Conservation (phyloP, 2,888 invertebrate species). For the Uloborus plumipes region DNA sequence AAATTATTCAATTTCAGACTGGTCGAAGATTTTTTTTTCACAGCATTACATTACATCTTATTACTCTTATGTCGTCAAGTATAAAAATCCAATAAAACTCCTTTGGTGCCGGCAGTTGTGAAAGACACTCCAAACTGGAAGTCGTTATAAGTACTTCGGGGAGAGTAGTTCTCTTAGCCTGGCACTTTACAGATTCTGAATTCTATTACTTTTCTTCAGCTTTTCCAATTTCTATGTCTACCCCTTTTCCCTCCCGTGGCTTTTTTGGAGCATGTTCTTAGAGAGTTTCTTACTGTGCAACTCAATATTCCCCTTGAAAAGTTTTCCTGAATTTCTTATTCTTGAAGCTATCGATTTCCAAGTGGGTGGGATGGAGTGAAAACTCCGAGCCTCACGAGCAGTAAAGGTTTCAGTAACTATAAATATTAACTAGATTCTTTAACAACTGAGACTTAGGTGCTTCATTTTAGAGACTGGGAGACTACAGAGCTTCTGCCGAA, state of each 20-base stretch:
- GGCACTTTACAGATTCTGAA: slow-evolving; percentile 7
- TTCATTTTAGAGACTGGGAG: no score
- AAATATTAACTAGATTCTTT: slow-evolving; percentile 15
- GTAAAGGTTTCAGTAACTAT: slow-evolving; percentile 16
- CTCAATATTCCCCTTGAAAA: slow-evolving; percentile 34
- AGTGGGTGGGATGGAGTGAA: slow-evolving; percentile 8
- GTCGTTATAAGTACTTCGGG: no score
- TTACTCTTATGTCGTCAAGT: no score
- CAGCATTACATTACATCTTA: no score
- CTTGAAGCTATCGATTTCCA: slow-evolving; percentile 19
- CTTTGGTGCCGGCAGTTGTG: no score
- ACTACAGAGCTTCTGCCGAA: no score
- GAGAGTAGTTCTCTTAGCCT: no score
- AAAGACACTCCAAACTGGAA: no score
- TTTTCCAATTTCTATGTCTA: slow-evolving; percentile 16
- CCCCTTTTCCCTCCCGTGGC: neutral
- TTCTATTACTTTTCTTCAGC: slow-evolving; percentile 24
- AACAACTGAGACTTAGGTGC: neutral
- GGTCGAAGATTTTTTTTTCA: no score
- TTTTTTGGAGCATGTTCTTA: slow-evolving; percentile 15
- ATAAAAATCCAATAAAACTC: no score
- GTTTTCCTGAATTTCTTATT: slow-evolving; percentile 14
- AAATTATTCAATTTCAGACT: no score
- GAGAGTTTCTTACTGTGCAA: slow-evolving; percentile 31
- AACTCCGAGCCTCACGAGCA: neutral